A percentile compares a stretch with the other conserved stretches of the same genome.
Conservation (phyloP, 2,113 vertebrate genomes). For the Procapra przewalskii region DNA sequence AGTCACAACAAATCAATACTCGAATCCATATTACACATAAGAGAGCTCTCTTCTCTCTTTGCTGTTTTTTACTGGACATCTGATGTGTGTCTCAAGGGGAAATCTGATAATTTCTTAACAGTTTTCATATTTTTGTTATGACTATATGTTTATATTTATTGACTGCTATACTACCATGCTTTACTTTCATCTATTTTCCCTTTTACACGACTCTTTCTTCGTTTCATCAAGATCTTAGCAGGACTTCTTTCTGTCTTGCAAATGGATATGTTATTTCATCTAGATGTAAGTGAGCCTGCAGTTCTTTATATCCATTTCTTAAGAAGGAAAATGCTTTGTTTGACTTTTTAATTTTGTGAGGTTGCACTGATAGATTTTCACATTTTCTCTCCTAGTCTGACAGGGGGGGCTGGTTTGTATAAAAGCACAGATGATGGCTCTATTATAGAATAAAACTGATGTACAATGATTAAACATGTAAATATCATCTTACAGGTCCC, state of each 20-base stretch:
- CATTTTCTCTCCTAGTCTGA: neutral
- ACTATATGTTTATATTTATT: neutral
- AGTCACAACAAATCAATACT: neutral
- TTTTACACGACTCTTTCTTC: neutral
- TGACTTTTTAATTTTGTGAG: neutral
- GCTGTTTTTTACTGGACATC: constrained; percentile 19
- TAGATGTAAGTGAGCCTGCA: neutral
- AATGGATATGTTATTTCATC: neutral
- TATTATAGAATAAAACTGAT: neutral
- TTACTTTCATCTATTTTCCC: constrained; percentile 9
- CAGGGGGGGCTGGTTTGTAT: neutral
- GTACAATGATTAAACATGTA: neutral
- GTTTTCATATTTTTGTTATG: neutral
- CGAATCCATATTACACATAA: constrained; percentile 1
- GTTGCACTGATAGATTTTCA: neutral
- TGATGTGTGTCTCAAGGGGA: constrained; percentile 20
- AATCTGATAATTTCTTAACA: constrained; percentile 33
- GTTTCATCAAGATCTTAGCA: neutral
- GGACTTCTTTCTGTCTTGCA: neutral
- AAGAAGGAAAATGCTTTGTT: neutral
- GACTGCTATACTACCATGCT: neutral
- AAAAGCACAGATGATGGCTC: neutral
- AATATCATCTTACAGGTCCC: neutral
- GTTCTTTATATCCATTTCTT: neutral
- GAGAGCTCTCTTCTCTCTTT: neutral